These are phyloP conservation scores for Smittia sp. DNA, from an alignment of 2,888 invertebrate species.

Conservation along the genomic window DNA sequence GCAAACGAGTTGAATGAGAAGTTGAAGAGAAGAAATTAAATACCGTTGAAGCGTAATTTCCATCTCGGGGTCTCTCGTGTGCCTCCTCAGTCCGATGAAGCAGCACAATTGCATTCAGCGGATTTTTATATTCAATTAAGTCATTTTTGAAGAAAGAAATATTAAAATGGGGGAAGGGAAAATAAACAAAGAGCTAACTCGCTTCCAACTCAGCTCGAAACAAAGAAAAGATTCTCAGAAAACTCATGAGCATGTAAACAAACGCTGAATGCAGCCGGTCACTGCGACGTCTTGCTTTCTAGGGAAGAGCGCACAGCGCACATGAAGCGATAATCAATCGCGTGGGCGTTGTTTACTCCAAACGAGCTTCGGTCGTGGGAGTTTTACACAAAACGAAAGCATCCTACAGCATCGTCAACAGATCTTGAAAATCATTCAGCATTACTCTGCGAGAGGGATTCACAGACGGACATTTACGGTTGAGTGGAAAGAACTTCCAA, in stretches of 20 bases:
- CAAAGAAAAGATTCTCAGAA: not conserved
- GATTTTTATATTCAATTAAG: constrained; percentile 39
- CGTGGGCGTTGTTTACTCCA: not conserved
- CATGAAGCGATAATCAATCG: not conserved
- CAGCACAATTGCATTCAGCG: constrained; percentile 34
- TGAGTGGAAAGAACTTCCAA: constrained; percentile 12
- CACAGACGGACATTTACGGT: not conserved
- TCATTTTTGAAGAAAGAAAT: constrained; percentile 23
- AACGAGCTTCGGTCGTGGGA: not conserved
- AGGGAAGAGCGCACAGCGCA: not conserved
- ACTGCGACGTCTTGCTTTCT: not conserved
- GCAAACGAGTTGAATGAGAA: constrained; percentile 14
- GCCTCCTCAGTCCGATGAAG: constrained; percentile 14
- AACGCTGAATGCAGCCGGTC: constrained; percentile 35
- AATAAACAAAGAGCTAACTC: constrained; percentile 8
- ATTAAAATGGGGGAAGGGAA: not conserved
- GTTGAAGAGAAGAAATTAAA: constrained; percentile 35
- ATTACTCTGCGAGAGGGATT: not conserved
- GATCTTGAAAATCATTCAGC: not conserved
- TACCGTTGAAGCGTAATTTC: constrained; percentile 35
- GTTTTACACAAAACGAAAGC: not conserved
- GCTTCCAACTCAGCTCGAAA: not conserved
- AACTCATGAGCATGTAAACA: constrained; percentile 32
- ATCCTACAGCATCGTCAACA: constrained; percentile 1
- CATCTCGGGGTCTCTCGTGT: constrained; percentile 7